Percentiles rank a stretch among this genome's conserved stretches.
Conservation (phyloP, 2,113 vertebrate genomes). For the Alexandromys fortis region DNA sequence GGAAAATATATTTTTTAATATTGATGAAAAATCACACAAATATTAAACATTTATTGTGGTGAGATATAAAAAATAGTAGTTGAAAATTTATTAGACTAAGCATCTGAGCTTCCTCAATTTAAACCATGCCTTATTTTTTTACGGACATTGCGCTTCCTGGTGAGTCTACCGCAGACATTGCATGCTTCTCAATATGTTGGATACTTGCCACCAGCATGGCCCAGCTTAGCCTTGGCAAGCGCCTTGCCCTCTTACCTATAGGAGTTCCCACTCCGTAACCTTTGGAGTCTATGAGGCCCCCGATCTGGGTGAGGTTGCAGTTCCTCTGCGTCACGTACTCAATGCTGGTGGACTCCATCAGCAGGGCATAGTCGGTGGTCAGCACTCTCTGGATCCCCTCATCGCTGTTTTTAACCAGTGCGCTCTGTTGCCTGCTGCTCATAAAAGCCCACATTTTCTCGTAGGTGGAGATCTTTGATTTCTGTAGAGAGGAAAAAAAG, state of each 20-base stretch:
- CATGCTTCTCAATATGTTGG: background rate
- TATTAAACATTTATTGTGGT: background rate
- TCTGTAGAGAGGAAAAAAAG: slow-evolving; percentile 85
- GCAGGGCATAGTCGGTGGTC: slow-evolving; percentile 95
- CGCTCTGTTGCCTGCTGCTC: slow-evolving; percentile 97
- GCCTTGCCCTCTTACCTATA: slow-evolving; percentile 90
- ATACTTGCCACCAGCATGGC: background rate
- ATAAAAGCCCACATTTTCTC: slow-evolving; percentile 99
- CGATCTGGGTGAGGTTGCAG: slow-evolving; percentile 99
- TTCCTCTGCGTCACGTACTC: slow-evolving; percentile 98
- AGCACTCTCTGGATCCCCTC: slow-evolving; percentile 97
- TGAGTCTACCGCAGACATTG: background rate
- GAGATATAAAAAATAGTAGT: background rate
- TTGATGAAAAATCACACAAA: background rate
- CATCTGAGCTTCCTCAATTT: background rate
- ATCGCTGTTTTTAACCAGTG: slow-evolving; percentile 95
- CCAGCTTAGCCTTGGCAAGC: background rate
- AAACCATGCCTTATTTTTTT: background rate
- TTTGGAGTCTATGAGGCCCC: slow-evolving; percentile 97
- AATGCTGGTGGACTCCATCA: slow-evolving; percentile 99
- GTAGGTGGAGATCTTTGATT: slow-evolving; percentile 98
- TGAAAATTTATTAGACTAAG: background rate
- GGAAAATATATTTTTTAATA: background rate
- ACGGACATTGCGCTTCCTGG: background rate
- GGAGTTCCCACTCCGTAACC: slow-evolving; percentile 98